Base-by-base conservation (phyloP, 2,888 invertebrate species). In the Drosophila pullipes region DNA sequence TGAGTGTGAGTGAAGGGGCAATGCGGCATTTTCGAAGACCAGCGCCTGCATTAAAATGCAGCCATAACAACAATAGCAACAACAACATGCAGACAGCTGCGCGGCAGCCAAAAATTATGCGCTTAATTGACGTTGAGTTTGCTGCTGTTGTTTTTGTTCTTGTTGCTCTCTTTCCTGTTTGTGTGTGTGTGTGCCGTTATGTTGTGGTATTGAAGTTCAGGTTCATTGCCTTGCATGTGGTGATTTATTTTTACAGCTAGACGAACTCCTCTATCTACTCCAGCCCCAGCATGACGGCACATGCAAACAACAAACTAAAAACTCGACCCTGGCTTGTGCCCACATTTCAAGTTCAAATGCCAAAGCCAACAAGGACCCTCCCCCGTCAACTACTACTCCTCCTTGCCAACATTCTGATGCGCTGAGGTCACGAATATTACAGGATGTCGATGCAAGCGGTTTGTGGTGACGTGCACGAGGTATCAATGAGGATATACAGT, bases 201-300 rank as follows among this genome's bases (percentile, higher is more conserved):
- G 69, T 63, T 35, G 37, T 33, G 18, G 64, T 63, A 71, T 73
- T 83, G 81, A 90, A 90, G 87, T 90, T 87, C 89, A 90, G 82
- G 87, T 87, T 87, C 89, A 87, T 83, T 90, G 87, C 82, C 90
- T 90, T 85, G 89, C 86, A 82, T 85, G 90, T 76, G 66, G 63
- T 70, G 76, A 72, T 85, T 83, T 83, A 82, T 80, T 83, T 82
- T 75, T 83, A 73, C 69, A 67, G 76, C 72, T 78, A 73, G 71
- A 68, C 68, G n/a, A 61, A 9, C 63, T 49, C 33, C 50, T 44
- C 65, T 33, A 64, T 25, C 47, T 47, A 25, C 47, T 47, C 31
- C 60, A 31, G 54, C 13, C 39, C 47, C 39, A 52, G 30, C 55
- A 54, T 57, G 64, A 49, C 54, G 39, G 28, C 52, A 47, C 77